Evolutionary conservation across 2,888 invertebrate species (phyloP), one percentile per base, ranked within the genome.

Genomic region (Sphinx pinastri): DNA sequence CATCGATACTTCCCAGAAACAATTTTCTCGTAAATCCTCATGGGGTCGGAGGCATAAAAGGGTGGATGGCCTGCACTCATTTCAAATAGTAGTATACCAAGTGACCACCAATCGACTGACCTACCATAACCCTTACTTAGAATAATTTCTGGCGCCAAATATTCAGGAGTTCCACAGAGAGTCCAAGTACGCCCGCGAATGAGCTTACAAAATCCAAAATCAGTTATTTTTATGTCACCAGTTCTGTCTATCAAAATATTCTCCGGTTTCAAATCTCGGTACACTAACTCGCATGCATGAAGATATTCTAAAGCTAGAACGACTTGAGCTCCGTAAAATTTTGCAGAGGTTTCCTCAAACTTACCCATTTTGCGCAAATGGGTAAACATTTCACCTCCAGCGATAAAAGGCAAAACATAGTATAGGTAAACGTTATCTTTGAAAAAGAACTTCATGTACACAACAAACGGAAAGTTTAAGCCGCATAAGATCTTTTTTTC

Each of bases 91-190:
- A 99, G 93, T 11, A 99, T 95, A 0, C 98, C 99, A 59, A 97
- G 95, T 0, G 99, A 97, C 99, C 99, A 99, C 98, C 99, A 99
- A 84, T 99, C 99, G 0, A 98, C 99, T 0, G 98, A 96, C 81
- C 95, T 96, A 59, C 98, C 98, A 89, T 99, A 99, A 0, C 99
- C 99, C 88, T 98, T 98, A 75, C 97, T 97, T 68, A 98, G 95
- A 76, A 99, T 98, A 31, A 97, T 96, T 92, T 99, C 99, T 0
- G 98, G 98, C 0, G 99, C 99, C 72, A 99, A 93, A 89, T 99
- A 99, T 89, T 99, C 99, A 0, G 99, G 99, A 0, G 99, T 99
- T 0, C 99, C 99, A 86, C 99, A 99, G 31, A 99, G 89, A 0
- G 98, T 99, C 96, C 98, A 98, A 0, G 99, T 99, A 80, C 99